phyloP scores from a whole-genome alignment of 2,888 invertebrate species.

The Thalpophila matura region DNA sequence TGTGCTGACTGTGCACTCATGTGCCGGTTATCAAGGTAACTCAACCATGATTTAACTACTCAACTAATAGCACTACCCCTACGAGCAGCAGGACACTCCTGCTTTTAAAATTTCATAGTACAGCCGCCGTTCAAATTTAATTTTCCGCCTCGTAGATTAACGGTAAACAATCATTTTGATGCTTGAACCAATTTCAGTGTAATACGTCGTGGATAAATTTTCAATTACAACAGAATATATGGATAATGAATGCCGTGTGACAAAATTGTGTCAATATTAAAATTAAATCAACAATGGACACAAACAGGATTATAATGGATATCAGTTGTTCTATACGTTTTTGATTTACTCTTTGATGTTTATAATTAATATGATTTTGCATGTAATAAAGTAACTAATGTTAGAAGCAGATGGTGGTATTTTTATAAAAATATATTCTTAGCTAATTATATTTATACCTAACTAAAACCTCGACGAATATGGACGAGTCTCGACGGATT shows the following conservation, averaged over 20 bases:
- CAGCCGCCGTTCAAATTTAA: conserved; percentile 46
- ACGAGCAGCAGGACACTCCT: too few species aligned
- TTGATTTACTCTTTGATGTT: neutral
- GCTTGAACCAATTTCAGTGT: conserved; percentile 46
- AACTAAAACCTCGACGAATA: too few species aligned
- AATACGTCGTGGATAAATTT: conserved; percentile 50
- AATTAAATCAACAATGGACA: conserved; percentile 54
- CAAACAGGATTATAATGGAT: conserved; percentile 48
- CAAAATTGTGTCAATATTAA: conserved; percentile 60
- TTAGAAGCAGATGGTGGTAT: too few species aligned
- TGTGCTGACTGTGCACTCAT: too few species aligned
- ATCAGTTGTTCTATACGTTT: conserved; percentile 29
- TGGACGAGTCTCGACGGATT: too few species aligned
- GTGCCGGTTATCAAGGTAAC: too few species aligned
- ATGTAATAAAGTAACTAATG: neutral
- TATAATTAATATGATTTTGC: neutral
- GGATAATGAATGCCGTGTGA: conserved; percentile 56
- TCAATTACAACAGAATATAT: conserved; percentile 60
- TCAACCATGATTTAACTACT: too few species aligned
- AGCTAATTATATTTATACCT: too few species aligned
- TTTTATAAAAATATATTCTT: too few species aligned
- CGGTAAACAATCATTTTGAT: conserved; percentile 56
- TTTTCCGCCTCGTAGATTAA: conserved; percentile 50
- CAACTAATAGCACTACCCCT: too few species aligned
- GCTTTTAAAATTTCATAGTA: too few species aligned